phyloP scores from a whole-genome alignment of 1,140 invertebrate species.

The Aplysia californica region DNA sequence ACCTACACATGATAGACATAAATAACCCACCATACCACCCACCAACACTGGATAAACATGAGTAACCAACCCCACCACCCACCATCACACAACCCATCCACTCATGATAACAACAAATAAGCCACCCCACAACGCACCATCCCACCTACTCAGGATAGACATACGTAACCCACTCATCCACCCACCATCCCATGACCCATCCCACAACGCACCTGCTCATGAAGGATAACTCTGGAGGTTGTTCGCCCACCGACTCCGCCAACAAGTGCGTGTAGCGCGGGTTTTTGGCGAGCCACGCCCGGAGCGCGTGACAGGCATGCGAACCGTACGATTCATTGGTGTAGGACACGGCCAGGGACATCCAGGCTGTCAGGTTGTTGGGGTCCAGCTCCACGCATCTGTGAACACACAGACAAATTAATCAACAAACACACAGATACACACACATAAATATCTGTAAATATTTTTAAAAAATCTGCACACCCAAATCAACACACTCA shows the following conservation, averaged over 20 bases:
- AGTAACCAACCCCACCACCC: too few species aligned
- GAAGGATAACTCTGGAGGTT: conserved; percentile 53
- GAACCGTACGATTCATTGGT: conserved; percentile 86
- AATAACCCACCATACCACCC: too few species aligned
- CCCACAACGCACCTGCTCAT: conserved; percentile 56
- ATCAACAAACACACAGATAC: neutral
- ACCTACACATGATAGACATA: too few species aligned
- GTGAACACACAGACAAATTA: conserved; percentile 58
- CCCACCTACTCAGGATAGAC: too few species aligned
- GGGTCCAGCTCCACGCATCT: conserved; percentile 82
- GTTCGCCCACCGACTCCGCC: conserved; percentile 37
- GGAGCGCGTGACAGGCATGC: conserved; percentile 71
- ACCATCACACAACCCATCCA: too few species aligned
- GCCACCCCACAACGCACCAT: too few species aligned
- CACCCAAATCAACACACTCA: too few species aligned
- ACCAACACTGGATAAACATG: too few species aligned
- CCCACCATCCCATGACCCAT: too few species aligned
- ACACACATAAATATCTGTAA: neutral
- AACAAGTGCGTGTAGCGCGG: conserved; percentile 84
- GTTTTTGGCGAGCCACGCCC: conserved; percentile 86
- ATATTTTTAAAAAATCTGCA: too few species aligned
- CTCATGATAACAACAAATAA: too few species aligned
- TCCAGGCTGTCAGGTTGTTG: conserved; percentile 84
- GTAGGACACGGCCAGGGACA: conserved; percentile 92
- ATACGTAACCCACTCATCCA: too few species aligned